Conservation (phyloP, 1,140 invertebrate species). For the Apocrypta bakeri region DNA sequence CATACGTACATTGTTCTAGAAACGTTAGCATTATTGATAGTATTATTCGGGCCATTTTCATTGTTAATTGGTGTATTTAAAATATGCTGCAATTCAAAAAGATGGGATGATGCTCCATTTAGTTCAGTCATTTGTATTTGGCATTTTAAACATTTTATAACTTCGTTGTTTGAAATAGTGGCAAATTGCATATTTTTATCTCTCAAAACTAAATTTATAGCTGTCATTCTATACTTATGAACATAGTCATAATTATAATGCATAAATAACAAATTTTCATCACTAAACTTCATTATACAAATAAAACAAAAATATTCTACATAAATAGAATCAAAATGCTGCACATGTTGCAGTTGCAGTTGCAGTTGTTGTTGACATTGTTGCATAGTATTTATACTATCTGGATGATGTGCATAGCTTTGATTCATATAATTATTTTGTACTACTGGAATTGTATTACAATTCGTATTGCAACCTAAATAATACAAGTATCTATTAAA, state of each 20-base stretch:
- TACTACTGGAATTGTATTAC: slow-evolving; percentile 12
- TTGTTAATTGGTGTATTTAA: not conserved
- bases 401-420: not conserved
- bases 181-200: slow-evolving; percentile 47
- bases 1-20: slow-evolving; percentile 23
- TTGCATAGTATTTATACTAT: not conserved
- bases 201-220: slow-evolving; percentile 36
- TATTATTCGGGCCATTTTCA: slow-evolving; percentile 13
- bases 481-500: slow-evolving; percentile 27
- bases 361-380: not conserved
- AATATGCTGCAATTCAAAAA: slow-evolving; percentile 31
- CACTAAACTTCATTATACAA: slow-evolving; percentile 22
- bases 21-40: not conserved
- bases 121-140: slow-evolving; percentile 26
- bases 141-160: slow-evolving; percentile 42
- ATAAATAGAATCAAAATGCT: slow-evolving; percentile 1
- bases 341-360: not conserved
- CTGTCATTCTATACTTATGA: slow-evolving; percentile 33
- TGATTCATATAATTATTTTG: slow-evolving; percentile 18
- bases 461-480: slow-evolving; percentile 17
- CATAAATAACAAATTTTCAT: slow-evolving; percentile 40
- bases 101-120: slow-evolving; percentile 28
- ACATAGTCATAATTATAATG: slow-evolving; percentile 42
- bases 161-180: slow-evolving; percentile 19
- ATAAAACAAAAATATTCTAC: slow-evolving; percentile 41